Base-by-base conservation (phyloP, 2,113 vertebrate genomes). In the Forbesichthys papilliferus region DNA sequence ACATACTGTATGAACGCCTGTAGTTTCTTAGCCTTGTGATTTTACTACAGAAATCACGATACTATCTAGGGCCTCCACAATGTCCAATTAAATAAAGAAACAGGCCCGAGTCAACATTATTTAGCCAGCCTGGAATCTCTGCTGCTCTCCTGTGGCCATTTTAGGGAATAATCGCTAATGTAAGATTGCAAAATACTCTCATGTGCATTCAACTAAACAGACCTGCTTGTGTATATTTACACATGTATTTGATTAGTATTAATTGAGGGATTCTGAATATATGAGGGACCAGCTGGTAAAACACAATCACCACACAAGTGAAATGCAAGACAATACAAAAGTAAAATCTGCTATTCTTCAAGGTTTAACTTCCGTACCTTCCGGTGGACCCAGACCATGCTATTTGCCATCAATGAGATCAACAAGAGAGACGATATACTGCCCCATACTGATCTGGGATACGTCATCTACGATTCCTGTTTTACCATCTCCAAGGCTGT, bases 301-400 rank as follows among this genome's bases (percentile, higher is more conserved):
- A 20, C 8, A 56, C 27, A 20, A 51, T 51, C 13, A 13, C 10
- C 10, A 51, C 13, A 51, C 8, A 51, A 4, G 11, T 12, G 11
- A 49, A 52, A 12, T 34, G 48, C 48, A 49, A 14, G 11, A 20
- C 3, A 34, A 33, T 33, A 59, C 57, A 20, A 59, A 11, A 34
- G 27, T 11, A 33, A 3, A 27, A 27, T 27, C 18, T 53, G 42
- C 9, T 9, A 53, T 34, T 54, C 75, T 56, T 69, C 4, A 86
- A 96, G 94, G 55, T 96, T 97, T 84, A 95, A 95, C 80, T 94
- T 94, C 72, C 81, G 91, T 0, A 90, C 93, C 8, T 95, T 95
- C 86, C 87, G 88, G 60, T 95, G 94, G 94, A 88, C 94, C 55
- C 93, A 94, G 86, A 92, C 93, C 36, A 95, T 96, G 94, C 92